Evolutionary conservation across 2,113 vertebrate genomes (phyloP).

Genomic region (Casuarius casuarius): DNA sequence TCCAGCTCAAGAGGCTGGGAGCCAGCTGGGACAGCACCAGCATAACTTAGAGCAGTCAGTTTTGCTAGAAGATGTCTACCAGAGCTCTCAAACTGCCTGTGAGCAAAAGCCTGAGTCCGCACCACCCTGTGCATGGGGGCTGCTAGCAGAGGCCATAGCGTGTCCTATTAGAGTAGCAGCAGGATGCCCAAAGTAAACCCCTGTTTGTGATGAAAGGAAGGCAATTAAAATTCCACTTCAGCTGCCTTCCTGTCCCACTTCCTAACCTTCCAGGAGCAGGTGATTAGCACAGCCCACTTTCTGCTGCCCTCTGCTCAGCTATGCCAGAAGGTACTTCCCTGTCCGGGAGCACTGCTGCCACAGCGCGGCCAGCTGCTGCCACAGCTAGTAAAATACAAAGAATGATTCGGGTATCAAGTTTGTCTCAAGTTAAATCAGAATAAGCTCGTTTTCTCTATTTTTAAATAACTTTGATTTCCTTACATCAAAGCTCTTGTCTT

Average conservation of each 20-base stretch:
- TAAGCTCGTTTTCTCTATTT: not conserved
- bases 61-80: not conserved
- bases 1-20: not conserved
- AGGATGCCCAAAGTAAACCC: constrained; percentile 18
- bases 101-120: not conserved
- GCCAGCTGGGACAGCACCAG: not conserved
- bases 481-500: not conserved
- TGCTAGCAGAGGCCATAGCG: not conserved
- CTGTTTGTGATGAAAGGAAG: constrained; percentile 54
- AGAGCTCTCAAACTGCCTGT: not conserved
- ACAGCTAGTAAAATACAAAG: accelerated
- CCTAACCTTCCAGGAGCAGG: constrained; percentile 54
- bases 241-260: constrained; percentile 44
- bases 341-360: accelerated
- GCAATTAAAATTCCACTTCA: constrained; percentile 70
- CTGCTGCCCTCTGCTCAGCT: not conserved
- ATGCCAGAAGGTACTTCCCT: not conserved
- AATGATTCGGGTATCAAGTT: accelerated
- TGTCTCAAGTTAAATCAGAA: not conserved
- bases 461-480: not conserved
- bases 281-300: constrained; percentile 21
- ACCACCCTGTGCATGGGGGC: not conserved
- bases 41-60: not conserved
- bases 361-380: accelerated
- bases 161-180: constrained; percentile 47